Conservation (phyloP, 1,140 invertebrate species). For the Meloidogyne hapla region DNA sequence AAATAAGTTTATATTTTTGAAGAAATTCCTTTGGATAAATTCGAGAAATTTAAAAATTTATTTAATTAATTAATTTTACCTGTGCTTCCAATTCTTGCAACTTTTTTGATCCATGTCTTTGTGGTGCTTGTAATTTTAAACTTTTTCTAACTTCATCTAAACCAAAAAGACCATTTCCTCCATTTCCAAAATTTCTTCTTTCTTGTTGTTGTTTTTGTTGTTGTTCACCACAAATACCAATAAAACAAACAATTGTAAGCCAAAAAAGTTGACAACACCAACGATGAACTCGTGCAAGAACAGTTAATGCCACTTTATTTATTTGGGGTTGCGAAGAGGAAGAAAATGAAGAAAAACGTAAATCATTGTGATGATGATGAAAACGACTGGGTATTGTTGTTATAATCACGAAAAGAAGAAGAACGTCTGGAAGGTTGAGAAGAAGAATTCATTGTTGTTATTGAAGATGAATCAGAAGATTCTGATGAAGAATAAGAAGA, state of each 20-base stretch:
- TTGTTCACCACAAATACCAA: slow-evolving; percentile 43
- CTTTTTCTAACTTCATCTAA: slow-evolving; percentile 49
- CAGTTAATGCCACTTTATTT: slow-evolving; percentile 46
- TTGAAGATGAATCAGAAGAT: neutral
- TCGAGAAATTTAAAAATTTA: too few relatives aligned
- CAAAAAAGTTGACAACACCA: slow-evolving; percentile 58
- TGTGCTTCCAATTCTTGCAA: slow-evolving; percentile 52
- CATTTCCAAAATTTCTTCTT: neutral
- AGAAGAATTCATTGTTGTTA: neutral
- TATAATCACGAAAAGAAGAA: neutral
- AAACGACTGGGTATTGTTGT: neutral
- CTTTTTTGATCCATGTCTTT: slow-evolving; percentile 41
- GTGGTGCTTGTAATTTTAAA: slow-evolving; percentile 31
- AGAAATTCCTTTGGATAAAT: too few relatives aligned
- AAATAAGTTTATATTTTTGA: too few relatives aligned
- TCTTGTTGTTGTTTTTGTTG: slow-evolving; percentile 28
- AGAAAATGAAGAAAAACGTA: neutral
- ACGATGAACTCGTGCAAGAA: slow-evolving; percentile 43
- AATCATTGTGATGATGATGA: neutral
- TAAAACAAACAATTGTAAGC: slow-evolving; percentile 53
- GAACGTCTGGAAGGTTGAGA: neutral
- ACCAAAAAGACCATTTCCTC: neutral
- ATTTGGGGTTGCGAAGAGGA: neutral
- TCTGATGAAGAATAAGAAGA: neutral
- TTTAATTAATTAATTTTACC: slow-evolving; percentile 21